Conservation (phyloP, 1,140 invertebrate genomes). For the Drosophila yakuba region DNA sequence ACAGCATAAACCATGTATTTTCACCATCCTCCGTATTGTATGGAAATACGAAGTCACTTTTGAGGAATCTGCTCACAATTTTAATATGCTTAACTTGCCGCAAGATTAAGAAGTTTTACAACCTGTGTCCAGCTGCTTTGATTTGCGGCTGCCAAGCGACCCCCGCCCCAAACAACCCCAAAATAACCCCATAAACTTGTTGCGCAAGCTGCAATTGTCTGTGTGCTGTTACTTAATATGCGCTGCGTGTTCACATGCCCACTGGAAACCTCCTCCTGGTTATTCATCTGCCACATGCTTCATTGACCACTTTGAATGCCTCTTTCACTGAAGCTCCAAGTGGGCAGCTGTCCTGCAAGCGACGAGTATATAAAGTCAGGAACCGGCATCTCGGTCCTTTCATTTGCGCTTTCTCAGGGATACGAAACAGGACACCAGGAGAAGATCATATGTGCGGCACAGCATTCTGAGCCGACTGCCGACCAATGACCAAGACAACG, state of each 20-base stretch:
- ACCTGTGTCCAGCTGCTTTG: conserved; percentile 54
- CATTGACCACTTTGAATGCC: conserved; percentile 71
- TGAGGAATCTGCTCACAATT: background rate
- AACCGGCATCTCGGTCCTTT: conserved; percentile 48
- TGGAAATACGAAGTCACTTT: too few relatives aligned
- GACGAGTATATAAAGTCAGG: conserved; percentile 52
- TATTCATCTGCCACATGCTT: conserved; percentile 50
- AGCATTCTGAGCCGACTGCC: conserved; percentile 36
- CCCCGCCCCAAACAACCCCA: conserved; percentile 8
- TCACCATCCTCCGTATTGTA: background rate
- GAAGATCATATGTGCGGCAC: conserved; percentile 57
- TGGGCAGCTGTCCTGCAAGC: conserved; percentile 3
- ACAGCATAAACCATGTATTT: background rate
- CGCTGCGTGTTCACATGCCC: conserved; percentile 61
- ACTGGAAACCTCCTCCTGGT: conserved; percentile 39
- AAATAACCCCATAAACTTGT: conserved; percentile 67
- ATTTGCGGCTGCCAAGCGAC: conserved; percentile 27
- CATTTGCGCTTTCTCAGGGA: conserved; percentile 52
- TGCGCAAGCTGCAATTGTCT: conserved; percentile 78
- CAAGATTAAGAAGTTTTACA: conserved; percentile 58
- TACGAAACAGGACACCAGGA: conserved; percentile 16
- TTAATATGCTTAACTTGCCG: conserved; percentile 47
- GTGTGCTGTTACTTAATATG: conserved; percentile 65
- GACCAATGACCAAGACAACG: conserved; percentile 21
- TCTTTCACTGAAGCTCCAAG: background rate